These are phyloP conservation scores for Macaca nemestrina DNA, from an alignment of 2,113 vertebrate genomes.

Conservation along the genomic window DNA sequence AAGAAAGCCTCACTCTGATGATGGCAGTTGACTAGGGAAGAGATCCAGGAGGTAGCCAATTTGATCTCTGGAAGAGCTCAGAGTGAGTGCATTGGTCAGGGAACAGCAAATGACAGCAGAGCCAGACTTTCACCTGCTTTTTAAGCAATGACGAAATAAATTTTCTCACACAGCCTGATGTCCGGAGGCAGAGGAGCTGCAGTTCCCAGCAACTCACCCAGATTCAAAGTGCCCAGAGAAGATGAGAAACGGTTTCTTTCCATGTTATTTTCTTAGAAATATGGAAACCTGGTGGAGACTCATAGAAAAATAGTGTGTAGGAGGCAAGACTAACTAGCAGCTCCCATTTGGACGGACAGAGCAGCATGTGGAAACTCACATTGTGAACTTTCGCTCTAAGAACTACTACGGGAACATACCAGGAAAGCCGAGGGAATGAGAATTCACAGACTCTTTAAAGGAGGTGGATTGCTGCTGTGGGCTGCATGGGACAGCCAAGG, in stretches of 20 bases:
- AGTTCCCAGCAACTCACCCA: background rate
- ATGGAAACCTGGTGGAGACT: background rate
- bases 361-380: no score
- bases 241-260: background rate
- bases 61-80: background rate
- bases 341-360: no score
- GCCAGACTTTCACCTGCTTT: background rate
- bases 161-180: background rate
- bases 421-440: no score
- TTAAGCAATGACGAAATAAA: background rate
- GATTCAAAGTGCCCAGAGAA: background rate
- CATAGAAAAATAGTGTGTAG: no score
- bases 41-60: background rate
- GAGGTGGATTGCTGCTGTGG: no score
- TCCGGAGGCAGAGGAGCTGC: background rate
- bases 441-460: no score
- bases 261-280: background rate
- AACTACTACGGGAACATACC: no score
- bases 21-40: background rate
- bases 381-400: no score
- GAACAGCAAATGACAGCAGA: background rate
- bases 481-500: no score
- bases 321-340: no score
- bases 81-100: no score
- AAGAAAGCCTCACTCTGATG: background rate